Evolutionary conservation across 2,113 vertebrate species (phyloP), one percentile per base, ranked within the genome.

Genomic region (Variabilichromis moorii): DNA sequence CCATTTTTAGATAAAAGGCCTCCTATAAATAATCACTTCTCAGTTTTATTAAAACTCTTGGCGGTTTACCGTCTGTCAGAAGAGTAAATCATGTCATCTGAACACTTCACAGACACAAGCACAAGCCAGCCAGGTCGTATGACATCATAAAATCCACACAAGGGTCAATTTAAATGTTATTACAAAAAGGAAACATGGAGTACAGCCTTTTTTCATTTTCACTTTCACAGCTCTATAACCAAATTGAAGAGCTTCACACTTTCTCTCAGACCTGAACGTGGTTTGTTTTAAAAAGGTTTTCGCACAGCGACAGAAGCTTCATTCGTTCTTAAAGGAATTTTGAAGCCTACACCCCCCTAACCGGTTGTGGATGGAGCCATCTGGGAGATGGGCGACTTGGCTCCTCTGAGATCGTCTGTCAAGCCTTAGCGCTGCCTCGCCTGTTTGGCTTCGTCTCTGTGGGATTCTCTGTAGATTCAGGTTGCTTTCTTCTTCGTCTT

Each of bases 371-470:
- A 90, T 86, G 14, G 85, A 92, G 92, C 94, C 94, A 95, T 93
- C 92, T 95, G 94, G 91, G 92, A 92, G 89, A 86, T 89, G 92
- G 94, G 93, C 83, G 89, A 78, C 86, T 94, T 92, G 92, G 93
- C 93, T 90, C 81, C 87, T 83, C 86, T 66, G 81, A 83, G 78
- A 81, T 91, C 54, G 54, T 93, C 88, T 93, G 90, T 93, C 88
- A 82, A 51, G 86, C 85, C 89, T 85, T 85, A 54, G 80, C 28
- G 13, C 88, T 71, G 86, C 86, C 57, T 90, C 88, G 91, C 16
- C 28, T 80, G 35, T 88, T 91, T 91, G 88, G 89, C 90, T 84
- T 61, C 10, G 33, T 91, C 86, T 92, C 90, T 89, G 50, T 63
- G 86, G 88, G 88, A 88, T 89, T 90, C 82, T 93, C 89, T 89